Conservation (phyloP, 2,797 vertebrate species). For the Limnodromus scolopaceus region DNA sequence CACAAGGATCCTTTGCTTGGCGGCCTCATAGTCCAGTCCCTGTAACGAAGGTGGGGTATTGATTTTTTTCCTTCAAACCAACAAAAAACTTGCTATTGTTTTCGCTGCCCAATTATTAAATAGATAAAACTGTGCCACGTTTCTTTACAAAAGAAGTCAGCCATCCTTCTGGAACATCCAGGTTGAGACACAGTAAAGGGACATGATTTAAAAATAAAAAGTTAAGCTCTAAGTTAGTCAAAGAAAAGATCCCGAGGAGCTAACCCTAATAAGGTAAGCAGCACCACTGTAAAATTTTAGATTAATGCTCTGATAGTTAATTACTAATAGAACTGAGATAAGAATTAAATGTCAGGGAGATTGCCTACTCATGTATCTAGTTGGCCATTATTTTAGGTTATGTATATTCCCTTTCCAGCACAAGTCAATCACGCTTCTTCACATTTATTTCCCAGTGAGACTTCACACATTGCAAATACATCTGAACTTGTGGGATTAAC, state of each 20-base stretch:
- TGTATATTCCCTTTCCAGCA: background rate
- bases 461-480: background rate
- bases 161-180: background rate
- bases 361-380: background rate
- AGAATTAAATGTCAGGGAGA: background rate
- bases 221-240: background rate
- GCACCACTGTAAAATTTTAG: background rate
- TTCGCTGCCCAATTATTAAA: background rate
- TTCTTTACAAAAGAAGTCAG: background rate
- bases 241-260: background rate
- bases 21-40: slow-evolving; percentile 85
- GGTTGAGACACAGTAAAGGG: background rate
- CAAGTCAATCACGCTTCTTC: background rate
- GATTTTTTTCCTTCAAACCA: background rate
- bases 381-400: background rate
- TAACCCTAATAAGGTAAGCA: background rate
- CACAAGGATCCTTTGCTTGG: slow-evolving; percentile 73
- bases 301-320: background rate
- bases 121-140: background rate
- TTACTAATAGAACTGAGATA: background rate
- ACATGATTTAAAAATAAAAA: accelerated
- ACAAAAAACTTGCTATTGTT: background rate
- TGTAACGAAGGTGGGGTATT: slow-evolving; percentile 38
- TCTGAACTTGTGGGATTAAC: background rate
- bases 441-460: background rate